Evolutionary conservation across 2,113 vertebrate genomes (phyloP).

Genomic region (Sinocyclocheilus rhinocerous): DNA sequence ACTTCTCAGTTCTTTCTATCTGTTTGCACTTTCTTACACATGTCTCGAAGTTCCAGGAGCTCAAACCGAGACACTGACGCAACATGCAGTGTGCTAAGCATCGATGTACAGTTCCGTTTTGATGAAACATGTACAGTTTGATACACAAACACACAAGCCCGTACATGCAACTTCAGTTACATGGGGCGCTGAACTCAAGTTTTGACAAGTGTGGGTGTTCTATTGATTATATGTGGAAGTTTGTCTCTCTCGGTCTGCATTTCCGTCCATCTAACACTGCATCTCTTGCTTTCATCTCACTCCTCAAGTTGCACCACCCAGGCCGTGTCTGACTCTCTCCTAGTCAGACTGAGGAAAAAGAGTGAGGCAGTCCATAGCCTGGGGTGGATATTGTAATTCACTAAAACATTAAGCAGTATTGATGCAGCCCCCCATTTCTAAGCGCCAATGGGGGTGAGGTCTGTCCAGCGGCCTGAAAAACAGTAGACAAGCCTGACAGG

Average conservation of each 20-base stretch:
- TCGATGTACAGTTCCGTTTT: not conserved
- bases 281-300: slow-evolving; percentile 17
- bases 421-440: slow-evolving; percentile 55
- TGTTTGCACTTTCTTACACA: not conserved
- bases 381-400: slow-evolving; percentile 60
- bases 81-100: not conserved
- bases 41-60: not conserved
- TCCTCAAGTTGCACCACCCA: slow-evolving; percentile 47
- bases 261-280: not conserved
- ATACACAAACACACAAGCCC: slow-evolving; percentile 19
- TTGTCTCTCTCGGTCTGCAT: slow-evolving; percentile 20
- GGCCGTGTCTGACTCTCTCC: slow-evolving; percentile 27
- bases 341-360: slow-evolving; percentile 53
- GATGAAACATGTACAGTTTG: slow-evolving; percentile 12
- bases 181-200: slow-evolving; percentile 19
- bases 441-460: slow-evolving; percentile 45
- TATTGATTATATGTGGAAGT: slow-evolving; percentile 37
- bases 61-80: slow-evolving; percentile 17
- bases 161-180: not conserved
- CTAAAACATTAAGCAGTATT: slow-evolving; percentile 62
- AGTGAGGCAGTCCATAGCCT: slow-evolving; percentile 38
- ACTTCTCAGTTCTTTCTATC: slow-evolving; percentile 19
- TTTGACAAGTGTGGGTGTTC: slow-evolving; percentile 47
- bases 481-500: slow-evolving; percentile 48
- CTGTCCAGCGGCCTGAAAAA: slow-evolving; percentile 53